phyloP scores from a whole-genome alignment of 2,113 vertebrate species.

The Apus apus region DNA sequence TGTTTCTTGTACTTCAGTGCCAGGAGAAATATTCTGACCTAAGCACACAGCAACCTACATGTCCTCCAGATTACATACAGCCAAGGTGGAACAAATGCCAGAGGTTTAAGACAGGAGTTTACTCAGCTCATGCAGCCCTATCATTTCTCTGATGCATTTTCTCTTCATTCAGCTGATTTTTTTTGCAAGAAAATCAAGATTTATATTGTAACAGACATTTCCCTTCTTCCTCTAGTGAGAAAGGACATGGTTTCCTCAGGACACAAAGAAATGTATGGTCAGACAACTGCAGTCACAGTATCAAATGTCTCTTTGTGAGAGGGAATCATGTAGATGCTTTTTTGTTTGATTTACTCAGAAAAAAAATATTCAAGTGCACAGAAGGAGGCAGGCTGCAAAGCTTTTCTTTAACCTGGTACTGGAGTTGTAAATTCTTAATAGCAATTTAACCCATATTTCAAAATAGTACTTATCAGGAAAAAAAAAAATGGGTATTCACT shows the following conservation, averaged over 20 bases:
- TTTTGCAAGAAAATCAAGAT: neutral
- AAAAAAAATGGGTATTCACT: rapidly evolving
- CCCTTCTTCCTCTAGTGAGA: neutral
- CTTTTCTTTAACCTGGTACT: neutral
- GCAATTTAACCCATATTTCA: neutral
- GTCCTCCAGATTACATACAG: neutral
- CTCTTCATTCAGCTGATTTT: neutral
- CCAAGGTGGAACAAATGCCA: neutral
- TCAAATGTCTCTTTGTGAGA: neutral
- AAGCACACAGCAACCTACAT: neutral
- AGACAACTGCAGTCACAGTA: neutral
- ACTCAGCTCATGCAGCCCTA: neutral
- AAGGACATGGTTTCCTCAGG: neutral
- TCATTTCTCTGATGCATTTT: neutral
- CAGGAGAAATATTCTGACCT: neutral
- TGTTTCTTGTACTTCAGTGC: neutral
- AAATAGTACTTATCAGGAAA: neutral
- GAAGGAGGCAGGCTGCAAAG: neutral
- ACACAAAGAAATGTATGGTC: neutral
- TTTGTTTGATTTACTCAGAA: neutral
- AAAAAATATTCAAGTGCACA: neutral
- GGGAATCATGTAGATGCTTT: neutral
- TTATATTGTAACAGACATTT: neutral
- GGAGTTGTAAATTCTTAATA: neutral
- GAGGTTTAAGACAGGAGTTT: neutral